Conservation (phyloP, 1,140 invertebrate genomes). For the Dinoponera quadriceps region DNA sequence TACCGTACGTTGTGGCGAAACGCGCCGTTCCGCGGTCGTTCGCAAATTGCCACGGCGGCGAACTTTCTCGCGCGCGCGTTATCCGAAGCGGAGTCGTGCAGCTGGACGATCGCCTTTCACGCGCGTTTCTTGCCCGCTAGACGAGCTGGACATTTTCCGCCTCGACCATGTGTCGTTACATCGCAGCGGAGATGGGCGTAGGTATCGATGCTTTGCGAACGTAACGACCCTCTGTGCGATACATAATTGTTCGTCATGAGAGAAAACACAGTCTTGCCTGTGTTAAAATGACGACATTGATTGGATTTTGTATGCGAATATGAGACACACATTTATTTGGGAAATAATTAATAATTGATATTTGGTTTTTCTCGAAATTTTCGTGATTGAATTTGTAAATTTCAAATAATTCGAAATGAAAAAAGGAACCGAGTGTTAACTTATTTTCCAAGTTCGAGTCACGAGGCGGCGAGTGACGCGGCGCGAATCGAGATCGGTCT, state of each 20-base stretch:
- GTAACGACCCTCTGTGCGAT: not conserved
- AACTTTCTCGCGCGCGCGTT: slow-evolving; percentile 70
- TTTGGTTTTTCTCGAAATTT: not conserved
- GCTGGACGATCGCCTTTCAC: slow-evolving; percentile 76
- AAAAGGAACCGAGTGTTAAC: not conserved
- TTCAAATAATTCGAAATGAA: not conserved
- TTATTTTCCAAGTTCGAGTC: not conserved
- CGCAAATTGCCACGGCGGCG: slow-evolving; percentile 54
- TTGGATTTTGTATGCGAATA: no score
- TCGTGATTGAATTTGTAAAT: not conserved
- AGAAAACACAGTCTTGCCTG: not conserved
- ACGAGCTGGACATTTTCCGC: slow-evolving; percentile 66
- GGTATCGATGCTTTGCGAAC: not conserved
- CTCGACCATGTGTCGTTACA: not conserved
- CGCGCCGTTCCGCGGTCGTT: slow-evolving; percentile 53
- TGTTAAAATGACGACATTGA: not conserved
- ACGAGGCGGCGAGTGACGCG: not conserved
- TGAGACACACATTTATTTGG: no score
- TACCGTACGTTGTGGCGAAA: slow-evolving; percentile 56
- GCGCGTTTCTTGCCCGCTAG: slow-evolving; percentile 63
- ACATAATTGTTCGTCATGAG: not conserved
- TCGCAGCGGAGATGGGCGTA: not conserved
- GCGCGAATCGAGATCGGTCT: not conserved
- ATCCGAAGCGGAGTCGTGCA: slow-evolving; percentile 52
- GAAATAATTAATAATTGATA: no score